phyloP scores from a whole-genome alignment of 2,113 vertebrate genomes.

The Kryptolebias marmoratus region DNA sequence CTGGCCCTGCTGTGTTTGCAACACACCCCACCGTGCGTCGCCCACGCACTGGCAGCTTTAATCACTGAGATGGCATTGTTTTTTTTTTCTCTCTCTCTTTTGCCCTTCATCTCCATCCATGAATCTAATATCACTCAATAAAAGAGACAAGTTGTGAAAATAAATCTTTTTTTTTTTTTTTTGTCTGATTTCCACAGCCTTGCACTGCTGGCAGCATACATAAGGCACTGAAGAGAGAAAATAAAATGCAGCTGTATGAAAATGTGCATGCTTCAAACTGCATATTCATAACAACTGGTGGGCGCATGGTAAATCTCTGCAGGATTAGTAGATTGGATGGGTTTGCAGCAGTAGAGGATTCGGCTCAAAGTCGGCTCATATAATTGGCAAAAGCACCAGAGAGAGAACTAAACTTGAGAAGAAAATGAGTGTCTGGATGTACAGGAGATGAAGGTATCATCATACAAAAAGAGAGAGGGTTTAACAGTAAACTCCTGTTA shows the following conservation, averaged over 20 bases:
- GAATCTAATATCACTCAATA: conserved; percentile 33
- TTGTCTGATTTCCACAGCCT: conserved; percentile 37
- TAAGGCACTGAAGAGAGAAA: conserved; percentile 17
- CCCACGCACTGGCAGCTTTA: conserved; percentile 48
- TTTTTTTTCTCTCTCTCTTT: conserved; percentile 17
- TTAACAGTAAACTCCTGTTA: neutral
- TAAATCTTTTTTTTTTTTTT: conserved; percentile 30
- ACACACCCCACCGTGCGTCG: conserved; percentile 5
- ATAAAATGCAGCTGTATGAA: neutral
- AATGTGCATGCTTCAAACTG: neutral
- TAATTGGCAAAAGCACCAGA: conserved; percentile 19
- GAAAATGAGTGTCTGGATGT: conserved; percentile 21
- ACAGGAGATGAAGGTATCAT: conserved; percentile 21
- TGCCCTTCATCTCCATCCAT: conserved; percentile 49
- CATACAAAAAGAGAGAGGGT: conserved; percentile 13
- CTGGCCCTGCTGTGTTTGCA: conserved; percentile 40
- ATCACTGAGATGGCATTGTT: conserved; percentile 57
- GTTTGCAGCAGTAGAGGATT: conserved; percentile 33
- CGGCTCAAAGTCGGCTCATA: conserved; percentile 33
- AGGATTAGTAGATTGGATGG: conserved; percentile 62
- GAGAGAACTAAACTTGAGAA: conserved; percentile 17
- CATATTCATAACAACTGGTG: neutral
- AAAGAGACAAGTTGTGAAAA: conserved; percentile 24
- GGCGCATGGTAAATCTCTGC: conserved; percentile 15
- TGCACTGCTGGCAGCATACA: conserved; percentile 9